These are phyloP conservation scores for Hydrolagus affinis DNA, from an alignment of 2,113 vertebrate genomes.

Conservation along the genomic window DNA sequence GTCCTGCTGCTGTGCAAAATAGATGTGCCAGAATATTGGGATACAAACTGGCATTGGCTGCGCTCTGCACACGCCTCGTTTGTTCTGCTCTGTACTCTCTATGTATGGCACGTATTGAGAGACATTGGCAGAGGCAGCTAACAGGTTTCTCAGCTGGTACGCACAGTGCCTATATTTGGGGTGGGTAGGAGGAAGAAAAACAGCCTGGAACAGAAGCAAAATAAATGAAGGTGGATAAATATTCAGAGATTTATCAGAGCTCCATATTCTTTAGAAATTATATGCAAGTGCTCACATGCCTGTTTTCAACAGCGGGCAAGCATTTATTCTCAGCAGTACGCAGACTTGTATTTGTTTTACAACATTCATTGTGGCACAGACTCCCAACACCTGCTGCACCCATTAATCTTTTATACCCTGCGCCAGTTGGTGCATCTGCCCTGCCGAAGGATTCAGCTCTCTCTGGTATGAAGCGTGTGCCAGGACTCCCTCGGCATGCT, in stretches of 20 bases:
- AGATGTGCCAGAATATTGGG: too few relatives aligned
- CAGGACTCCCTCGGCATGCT: slow-evolving; percentile 2
- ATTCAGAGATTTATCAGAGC: slow-evolving; percentile 8
- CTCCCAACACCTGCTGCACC: slow-evolving; percentile 29
- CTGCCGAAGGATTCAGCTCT: slow-evolving; percentile 19
- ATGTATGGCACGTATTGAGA: neutral
- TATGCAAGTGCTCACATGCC: neutral
- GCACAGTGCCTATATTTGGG: too few relatives aligned
- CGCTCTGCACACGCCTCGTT: too few relatives aligned
- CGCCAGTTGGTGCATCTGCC: slow-evolving; percentile 17
- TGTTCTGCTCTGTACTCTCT: too few relatives aligned
- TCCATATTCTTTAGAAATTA: slow-evolving; percentile 19
- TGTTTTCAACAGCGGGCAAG: neutral
- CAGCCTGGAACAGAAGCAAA: neutral
- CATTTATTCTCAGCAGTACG: slow-evolving; percentile 13
- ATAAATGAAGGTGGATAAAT: slow-evolving; percentile 24
- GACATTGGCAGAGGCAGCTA: neutral
- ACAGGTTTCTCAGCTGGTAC: too few relatives aligned
- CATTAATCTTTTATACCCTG: slow-evolving; percentile 17
- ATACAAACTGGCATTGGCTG: too few relatives aligned
- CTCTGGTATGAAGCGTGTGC: neutral
- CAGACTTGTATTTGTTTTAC: neutral
- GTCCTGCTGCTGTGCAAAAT: too few relatives aligned
- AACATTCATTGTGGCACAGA: slow-evolving; percentile 1
- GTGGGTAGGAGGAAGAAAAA: neutral